Evolutionary conservation across 2,797 vertebrate species (phyloP).

Genomic region (Ctenopoma multispine): DNA sequence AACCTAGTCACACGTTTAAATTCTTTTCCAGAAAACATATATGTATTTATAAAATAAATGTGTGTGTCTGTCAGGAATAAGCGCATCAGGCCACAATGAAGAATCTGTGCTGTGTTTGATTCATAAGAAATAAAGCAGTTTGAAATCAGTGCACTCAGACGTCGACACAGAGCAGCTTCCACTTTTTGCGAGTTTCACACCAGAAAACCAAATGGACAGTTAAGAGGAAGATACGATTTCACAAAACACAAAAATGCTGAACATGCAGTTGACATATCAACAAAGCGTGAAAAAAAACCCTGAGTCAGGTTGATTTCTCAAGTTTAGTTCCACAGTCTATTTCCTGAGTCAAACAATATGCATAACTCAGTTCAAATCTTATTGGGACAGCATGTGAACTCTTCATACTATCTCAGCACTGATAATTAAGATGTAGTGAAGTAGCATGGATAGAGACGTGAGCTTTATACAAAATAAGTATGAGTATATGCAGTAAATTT

Average conservation of each 20-base stretch:
- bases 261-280: constrained; percentile 23
- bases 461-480: no score
- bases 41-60: not conserved
- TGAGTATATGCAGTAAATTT: not conserved
- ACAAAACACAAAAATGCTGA: constrained; percentile 55
- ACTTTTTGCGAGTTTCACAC: constrained; percentile 34
- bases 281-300: not conserved
- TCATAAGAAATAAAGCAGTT: not conserved
- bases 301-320: constrained; percentile 11
- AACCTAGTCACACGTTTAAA: no score
- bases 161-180: not conserved
- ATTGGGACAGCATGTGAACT: no score
- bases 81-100: no score
- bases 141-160: not conserved
- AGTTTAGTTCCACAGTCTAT: not conserved
- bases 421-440: no score
- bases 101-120: no score
- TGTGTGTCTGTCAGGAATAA: no score
- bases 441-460: no score
- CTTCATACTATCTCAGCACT: not conserved
- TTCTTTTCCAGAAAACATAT: not conserved
- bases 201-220: not conserved
- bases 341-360: not conserved
- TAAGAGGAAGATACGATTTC: constrained; percentile 51
- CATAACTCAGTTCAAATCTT: no score